phyloP scores from a whole-genome alignment of 2,113 vertebrate species.

The Eidolon helvum region DNA sequence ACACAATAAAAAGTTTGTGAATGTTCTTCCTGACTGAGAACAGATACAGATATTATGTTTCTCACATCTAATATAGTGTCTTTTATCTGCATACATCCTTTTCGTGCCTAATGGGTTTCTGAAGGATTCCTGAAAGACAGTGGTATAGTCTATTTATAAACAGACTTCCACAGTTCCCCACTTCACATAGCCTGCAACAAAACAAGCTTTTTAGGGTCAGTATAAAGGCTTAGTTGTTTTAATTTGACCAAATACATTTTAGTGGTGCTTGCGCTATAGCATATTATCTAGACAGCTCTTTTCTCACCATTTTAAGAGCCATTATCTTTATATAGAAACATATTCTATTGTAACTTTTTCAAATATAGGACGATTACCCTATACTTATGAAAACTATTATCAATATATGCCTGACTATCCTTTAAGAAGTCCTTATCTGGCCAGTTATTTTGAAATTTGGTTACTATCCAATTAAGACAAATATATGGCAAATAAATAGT shows the following conservation, averaged over 20 bases:
- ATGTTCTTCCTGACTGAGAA: neutral
- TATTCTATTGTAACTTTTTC: neutral
- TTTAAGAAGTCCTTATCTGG: neutral
- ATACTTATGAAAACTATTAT: neutral
- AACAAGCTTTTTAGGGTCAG: neutral
- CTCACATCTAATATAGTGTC: neutral
- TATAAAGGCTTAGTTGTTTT: conserved; percentile 38
- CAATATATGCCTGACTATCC: neutral
- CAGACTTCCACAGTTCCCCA: neutral
- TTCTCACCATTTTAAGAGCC: neutral
- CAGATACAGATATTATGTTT: neutral
- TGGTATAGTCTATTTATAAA: conserved; percentile 17
- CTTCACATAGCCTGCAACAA: conserved; percentile 35
- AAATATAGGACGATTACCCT: neutral
- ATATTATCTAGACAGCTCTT: neutral
- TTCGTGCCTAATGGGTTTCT: neutral
- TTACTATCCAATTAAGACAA: neutral
- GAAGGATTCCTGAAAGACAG: neutral
- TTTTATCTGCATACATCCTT: neutral
- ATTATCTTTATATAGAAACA: neutral
- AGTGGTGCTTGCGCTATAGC: neutral
- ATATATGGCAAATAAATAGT: neutral
- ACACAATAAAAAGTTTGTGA: neutral
- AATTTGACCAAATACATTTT: neutral
- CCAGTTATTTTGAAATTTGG: neutral